Percentiles rank a stretch among this genome's conserved stretches.
Conservation (phyloP, 2,888 invertebrate genomes). For the Eupithecia dodoneata region DNA sequence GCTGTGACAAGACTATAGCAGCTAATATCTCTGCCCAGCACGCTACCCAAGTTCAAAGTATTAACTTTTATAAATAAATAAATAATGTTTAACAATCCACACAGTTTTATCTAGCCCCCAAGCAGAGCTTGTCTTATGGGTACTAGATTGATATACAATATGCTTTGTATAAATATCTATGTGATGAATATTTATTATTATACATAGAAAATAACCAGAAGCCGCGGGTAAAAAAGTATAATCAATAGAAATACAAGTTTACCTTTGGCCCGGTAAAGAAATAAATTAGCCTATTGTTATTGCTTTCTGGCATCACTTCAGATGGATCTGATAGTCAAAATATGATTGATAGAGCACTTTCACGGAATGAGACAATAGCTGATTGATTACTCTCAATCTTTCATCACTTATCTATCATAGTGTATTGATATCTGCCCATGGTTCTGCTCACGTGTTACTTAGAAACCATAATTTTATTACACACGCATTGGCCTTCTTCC, state of each 20-base stretch:
- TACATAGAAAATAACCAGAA: neutral
- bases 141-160: too few relatives aligned
- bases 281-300: constrained; percentile 2
- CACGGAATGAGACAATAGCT: constrained; percentile 9
- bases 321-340: neutral
- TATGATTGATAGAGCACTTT: constrained; percentile 18
- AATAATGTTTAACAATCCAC: too few relatives aligned
- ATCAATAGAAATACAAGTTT: neutral
- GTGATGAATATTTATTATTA: too few relatives aligned
- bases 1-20: too few relatives aligned
- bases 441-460: neutral
- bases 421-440: constrained; percentile 1
- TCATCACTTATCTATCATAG: constrained; percentile 9
- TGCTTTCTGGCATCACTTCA: constrained; percentile 13
- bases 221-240: neutral
- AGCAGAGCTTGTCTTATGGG: too few relatives aligned
- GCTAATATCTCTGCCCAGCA: too few relatives aligned
- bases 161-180: too few relatives aligned
- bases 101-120: too few relatives aligned
- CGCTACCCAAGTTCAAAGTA: too few relatives aligned
- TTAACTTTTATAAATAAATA: too few relatives aligned
- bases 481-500: too few relatives aligned
- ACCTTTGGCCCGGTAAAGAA: neutral
- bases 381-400: constrained; percentile 13
- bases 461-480: neutral